These are phyloP conservation scores for Merluccius polli DNA, from an alignment of 2,797 vertebrate genomes.

Conservation along the genomic window DNA sequence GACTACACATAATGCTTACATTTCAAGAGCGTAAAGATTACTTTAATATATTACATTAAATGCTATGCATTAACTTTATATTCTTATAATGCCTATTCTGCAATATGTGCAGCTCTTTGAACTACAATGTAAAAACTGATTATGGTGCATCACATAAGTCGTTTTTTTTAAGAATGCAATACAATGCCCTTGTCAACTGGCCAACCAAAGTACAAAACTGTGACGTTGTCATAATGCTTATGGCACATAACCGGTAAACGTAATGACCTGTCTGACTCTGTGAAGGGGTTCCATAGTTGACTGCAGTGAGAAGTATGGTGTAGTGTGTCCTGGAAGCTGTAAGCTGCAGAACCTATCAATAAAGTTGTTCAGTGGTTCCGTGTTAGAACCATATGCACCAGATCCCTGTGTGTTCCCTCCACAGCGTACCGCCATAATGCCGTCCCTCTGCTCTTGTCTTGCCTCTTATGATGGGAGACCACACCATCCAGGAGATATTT, in stretches of 20 bases:
- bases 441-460: constrained; percentile 33
- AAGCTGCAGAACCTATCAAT: constrained; percentile 76
- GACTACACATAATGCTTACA: constrained; percentile 48
- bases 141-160: not conserved
- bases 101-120: constrained; percentile 19
- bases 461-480: not conserved
- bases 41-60: constrained; percentile 28
- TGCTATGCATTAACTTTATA: constrained; percentile 37
- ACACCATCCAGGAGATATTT: not conserved
- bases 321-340: constrained; percentile 73
- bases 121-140: constrained; percentile 36
- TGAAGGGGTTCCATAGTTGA: constrained; percentile 52
- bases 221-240: constrained; percentile 44
- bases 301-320: constrained; percentile 65
- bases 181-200: constrained; percentile 30
- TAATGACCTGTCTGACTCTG: constrained; percentile 44
- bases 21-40: constrained; percentile 30
- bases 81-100: constrained; percentile 35
- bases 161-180: constrained; percentile 31
- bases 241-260: constrained; percentile 36
- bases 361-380: constrained; percentile 71
- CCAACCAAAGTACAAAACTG: constrained; percentile 34
- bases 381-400: constrained; percentile 67
- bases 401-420: constrained; percentile 75
- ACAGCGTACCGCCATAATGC: constrained; percentile 53